Conservation (phyloP, 2,888 invertebrate genomes). For the Odontothrips loti region DNA sequence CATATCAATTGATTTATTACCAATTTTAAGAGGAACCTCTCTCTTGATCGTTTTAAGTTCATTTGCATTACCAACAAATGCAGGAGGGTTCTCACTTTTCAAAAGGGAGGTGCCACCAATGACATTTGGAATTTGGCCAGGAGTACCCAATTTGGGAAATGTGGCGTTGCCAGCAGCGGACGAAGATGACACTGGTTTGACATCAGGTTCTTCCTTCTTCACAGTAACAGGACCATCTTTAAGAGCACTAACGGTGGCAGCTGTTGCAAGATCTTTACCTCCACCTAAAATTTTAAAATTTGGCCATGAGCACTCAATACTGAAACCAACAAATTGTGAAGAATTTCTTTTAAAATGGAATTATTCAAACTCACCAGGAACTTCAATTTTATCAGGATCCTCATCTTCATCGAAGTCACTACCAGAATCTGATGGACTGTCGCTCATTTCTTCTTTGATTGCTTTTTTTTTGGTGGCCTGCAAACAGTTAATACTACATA, state of each 20-base stretch:
- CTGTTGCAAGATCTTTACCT: slow-evolving; percentile 80
- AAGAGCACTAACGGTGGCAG: slow-evolving; percentile 42
- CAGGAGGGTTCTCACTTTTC: neutral
- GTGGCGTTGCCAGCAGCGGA: neutral
- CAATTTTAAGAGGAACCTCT: slow-evolving; percentile 11
- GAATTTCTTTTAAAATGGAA: neutral
- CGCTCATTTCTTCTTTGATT: neutral
- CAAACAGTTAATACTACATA: neutral
- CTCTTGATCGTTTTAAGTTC: slow-evolving; percentile 16
- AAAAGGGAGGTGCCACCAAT: neutral
- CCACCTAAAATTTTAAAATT: slow-evolving; percentile 58
- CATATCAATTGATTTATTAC: neutral
- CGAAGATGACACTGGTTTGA: neutral
- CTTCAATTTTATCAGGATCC: slow-evolving; percentile 88
- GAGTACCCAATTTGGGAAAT: neutral
- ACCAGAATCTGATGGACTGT: slow-evolving; percentile 36
- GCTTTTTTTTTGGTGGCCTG: neutral
- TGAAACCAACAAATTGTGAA: no score
- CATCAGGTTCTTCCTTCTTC: slow-evolving; percentile 50
- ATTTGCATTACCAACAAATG: neutral
- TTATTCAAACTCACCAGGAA: slow-evolving; percentile 61
- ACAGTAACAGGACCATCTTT: slow-evolving; percentile 52
- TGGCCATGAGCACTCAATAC: slow-evolving; percentile 33
- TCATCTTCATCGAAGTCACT: slow-evolving; percentile 50
- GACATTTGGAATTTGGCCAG: neutral